Percentiles rank a stretch among this genome's conserved stretches.
phyloP scores from a whole-genome alignment of 2,888 invertebrate genomes.

The Listrodromus nycthemerus region DNA sequence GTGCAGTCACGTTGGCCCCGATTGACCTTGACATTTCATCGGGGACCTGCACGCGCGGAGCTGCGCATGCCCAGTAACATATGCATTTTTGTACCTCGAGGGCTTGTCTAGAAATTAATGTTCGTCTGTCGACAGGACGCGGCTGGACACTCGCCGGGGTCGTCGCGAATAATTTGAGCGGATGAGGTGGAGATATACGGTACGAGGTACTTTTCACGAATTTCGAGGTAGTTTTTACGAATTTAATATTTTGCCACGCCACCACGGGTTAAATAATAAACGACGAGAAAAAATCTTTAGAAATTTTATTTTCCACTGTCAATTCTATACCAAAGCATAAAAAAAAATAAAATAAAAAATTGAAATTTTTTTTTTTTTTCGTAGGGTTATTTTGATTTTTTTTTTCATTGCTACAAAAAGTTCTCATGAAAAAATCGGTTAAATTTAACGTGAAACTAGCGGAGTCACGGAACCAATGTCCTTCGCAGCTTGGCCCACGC shows the following conservation, averaged over 20 bases:
- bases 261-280: too few species aligned
- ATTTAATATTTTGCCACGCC: too few species aligned
- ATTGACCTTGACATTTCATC: constrained; percentile 77
- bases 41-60: constrained; percentile 59
- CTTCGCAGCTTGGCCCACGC: neutral
- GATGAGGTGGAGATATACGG: neutral
- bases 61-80: constrained; percentile 31
- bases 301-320: too few species aligned
- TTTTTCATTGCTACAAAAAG: neutral
- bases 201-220: too few species aligned
- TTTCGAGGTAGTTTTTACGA: too few species aligned
- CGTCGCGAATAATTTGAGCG: neutral
- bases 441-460: neutral
- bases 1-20: constrained; percentile 68
- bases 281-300: too few species aligned
- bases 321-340: too few species aligned
- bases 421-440: neutral
- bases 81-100: neutral
- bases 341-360: too few species aligned
- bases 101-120: constrained; percentile 17
- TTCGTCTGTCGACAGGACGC: neutral
- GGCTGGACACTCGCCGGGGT: neutral
- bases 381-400: neutral
- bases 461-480: neutral
- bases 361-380: too few species aligned